Base-by-base conservation (phyloP, 2,888 invertebrate genomes). In the Druceiella hillmani region DNA sequence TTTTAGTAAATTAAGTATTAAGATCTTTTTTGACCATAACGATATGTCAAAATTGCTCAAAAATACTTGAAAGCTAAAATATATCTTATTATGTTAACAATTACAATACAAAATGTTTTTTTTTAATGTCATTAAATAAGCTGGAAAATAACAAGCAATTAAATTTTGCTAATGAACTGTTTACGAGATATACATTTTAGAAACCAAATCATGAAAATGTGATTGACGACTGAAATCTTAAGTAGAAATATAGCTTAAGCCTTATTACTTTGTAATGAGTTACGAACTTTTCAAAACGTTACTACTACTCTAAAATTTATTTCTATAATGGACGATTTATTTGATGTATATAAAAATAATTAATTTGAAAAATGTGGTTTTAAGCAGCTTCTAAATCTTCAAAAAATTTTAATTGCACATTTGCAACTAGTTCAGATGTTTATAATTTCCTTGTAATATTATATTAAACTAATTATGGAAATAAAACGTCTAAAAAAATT, bases 211-310 rank as follows among this genome's bases (percentile, higher is more conserved):
- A 41, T 41, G 41, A 41, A 37, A 12, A 30, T 37, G 3, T 37
- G 37, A 30, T 25, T 41, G 2, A 30, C 34, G 12, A 37, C 37
- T 6, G 33, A 37, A 10, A 26, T 41, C 10, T 15, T 37, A 7
- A 41, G 41, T 13, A 41, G 22, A 36, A 41, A 37, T 12, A 34
- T 41, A 12, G 41, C 37, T 15, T 30, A 37, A 29, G 36, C 41
- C 9, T 31, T 40, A 7, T 6, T 12, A 6, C 17, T 34, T 17
- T 39, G 39, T 16, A 24, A 28, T 14, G 14, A 33, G 9, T 9
- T 33, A 11, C 25, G 32, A 27, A 32, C 32, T n/a, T n/a, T n/a
- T n/a, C n/a, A n/a, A n/a, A n/a, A n/a, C n/a, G n/a, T n/a, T n/a
- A n/a, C n/a, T n/a, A n/a, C n/a, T n/a, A n/a, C n/a, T n/a, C n/a